phyloP scores from a whole-genome alignment of 2,888 invertebrate genomes.

The Cantharis flavilabris region DNA sequence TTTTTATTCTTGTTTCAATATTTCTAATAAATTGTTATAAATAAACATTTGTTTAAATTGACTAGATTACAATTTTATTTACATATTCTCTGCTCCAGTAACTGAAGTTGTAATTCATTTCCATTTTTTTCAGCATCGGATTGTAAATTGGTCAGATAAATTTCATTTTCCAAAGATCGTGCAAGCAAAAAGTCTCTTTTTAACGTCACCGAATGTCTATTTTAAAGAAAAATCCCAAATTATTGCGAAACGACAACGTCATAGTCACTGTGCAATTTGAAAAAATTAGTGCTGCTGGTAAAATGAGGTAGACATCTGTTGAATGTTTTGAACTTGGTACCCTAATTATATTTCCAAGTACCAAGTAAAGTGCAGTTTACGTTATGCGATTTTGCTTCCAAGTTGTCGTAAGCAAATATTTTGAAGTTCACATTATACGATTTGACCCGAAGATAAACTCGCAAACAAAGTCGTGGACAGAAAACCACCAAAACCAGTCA shows the following conservation, averaged over 20 bases:
- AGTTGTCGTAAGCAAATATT: no score
- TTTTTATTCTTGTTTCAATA: not conserved
- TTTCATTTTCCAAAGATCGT: conserved; percentile 58
- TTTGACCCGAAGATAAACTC: no score
- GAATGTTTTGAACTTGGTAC: not conserved
- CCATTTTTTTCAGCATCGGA: conserved; percentile 61
- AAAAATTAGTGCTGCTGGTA: not conserved
- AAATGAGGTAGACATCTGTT: not conserved
- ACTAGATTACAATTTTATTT: not conserved
- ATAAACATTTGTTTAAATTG: not conserved
- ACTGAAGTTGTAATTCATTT: conserved; percentile 59
- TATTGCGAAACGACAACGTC: conserved; percentile 4
- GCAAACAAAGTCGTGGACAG: no score
- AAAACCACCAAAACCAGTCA: no score
- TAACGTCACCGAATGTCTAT: conserved; percentile 60
- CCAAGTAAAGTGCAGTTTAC: no score
- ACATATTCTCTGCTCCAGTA: conserved; percentile 32
- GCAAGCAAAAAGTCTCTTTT: conserved; percentile 57
- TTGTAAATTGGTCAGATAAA: conserved; percentile 59
- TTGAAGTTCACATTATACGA: no score
- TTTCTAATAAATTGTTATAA: not conserved
- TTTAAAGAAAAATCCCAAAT: conserved; percentile 35
- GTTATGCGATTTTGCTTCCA: no score
- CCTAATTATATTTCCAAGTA: no score
- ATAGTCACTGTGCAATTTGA: not conserved